These are phyloP conservation scores for Phyllostomus discolor DNA, from an alignment of 2,113 vertebrate genomes.

Conservation along the genomic window DNA sequence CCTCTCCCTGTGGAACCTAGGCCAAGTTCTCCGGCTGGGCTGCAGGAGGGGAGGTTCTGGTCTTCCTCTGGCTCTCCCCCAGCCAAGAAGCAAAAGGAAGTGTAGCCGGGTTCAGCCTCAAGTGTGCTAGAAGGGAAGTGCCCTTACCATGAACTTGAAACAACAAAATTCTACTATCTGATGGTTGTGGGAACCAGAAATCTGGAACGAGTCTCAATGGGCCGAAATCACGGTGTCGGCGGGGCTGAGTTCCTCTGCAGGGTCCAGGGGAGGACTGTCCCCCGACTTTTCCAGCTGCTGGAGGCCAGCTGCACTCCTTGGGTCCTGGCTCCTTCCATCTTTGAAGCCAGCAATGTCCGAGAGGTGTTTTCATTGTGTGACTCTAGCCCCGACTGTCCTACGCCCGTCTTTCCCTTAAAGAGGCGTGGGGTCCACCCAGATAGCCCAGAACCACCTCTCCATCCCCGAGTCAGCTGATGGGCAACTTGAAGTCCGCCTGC, in stretches of 20 bases:
- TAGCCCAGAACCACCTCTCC: too few relatives aligned
- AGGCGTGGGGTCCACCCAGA: accelerated
- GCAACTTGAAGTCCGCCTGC: background rate
- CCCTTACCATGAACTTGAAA: background rate
- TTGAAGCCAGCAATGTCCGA: background rate
- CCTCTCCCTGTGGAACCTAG: accelerated
- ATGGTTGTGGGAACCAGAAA: background rate
- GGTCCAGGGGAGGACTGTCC: background rate
- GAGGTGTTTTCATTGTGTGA: accelerated
- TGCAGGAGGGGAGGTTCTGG: background rate
- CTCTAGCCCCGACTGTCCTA: background rate
- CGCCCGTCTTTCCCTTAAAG: background rate
- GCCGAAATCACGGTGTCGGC: background rate
- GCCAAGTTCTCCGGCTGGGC: background rate
- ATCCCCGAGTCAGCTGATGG: background rate
- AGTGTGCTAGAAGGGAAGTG: too few relatives aligned
- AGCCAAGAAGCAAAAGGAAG: background rate
- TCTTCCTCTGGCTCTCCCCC: background rate
- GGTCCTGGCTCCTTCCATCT: background rate
- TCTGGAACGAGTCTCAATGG: background rate
- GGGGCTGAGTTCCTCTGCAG: background rate
- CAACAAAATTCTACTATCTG: background rate
- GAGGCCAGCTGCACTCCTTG: accelerated
- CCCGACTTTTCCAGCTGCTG: background rate
- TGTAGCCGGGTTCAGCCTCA: accelerated